Conservation (phyloP, 2,113 vertebrate species). For the Rhynchopsitta pachyrhyncha region DNA sequence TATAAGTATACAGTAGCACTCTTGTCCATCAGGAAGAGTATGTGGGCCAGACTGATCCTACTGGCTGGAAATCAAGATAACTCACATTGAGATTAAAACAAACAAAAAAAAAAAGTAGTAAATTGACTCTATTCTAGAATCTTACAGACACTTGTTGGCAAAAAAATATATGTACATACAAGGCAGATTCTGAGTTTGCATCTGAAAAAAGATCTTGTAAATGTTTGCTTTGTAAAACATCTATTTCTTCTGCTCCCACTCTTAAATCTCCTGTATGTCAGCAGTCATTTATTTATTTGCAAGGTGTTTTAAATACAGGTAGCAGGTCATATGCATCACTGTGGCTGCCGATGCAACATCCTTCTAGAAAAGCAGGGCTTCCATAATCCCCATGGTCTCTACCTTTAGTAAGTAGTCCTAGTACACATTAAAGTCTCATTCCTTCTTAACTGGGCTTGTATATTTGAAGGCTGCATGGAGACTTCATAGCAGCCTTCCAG, state of each 20-base stretch:
- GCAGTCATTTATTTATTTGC: neutral
- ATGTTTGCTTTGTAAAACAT: neutral
- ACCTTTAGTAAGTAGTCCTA: neutral
- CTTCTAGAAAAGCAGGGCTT: neutral
- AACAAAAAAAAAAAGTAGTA: neutral
- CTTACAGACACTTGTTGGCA: conserved; percentile 12
- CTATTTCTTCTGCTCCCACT: neutral
- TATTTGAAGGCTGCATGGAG: neutral
- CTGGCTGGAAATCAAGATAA: conserved; percentile 38
- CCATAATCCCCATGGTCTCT: neutral
- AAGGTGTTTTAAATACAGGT: neutral
- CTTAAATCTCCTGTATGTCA: neutral
- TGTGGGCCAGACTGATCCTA: conserved; percentile 17
- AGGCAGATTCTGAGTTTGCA: neutral
- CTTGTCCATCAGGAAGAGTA: conserved; percentile 12
- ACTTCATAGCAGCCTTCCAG: neutral
- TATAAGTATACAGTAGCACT: conserved; percentile 45
- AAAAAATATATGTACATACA: neutral
- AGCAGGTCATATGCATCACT: neutral
- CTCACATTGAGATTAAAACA: neutral
- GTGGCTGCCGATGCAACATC: neutral
- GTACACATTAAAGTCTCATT: neutral
- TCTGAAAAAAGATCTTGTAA: neutral
- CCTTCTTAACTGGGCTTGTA: neutral
- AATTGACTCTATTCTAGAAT: neutral